Evolutionary conservation across 2,113 vertebrate genomes (phyloP).

Genomic region (Platycercus adscitus): DNA sequence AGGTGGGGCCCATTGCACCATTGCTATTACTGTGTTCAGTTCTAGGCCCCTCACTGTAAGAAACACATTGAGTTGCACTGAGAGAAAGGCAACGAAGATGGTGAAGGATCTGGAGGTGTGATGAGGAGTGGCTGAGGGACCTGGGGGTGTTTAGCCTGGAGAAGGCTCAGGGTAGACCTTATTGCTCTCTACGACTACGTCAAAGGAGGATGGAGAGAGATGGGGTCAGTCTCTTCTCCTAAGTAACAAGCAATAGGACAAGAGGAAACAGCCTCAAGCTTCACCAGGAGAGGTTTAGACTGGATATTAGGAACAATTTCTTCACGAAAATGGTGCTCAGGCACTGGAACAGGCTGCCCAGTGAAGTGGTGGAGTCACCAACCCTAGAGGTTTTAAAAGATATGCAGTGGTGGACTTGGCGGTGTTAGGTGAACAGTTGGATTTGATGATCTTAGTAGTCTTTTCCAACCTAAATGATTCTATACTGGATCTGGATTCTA

Average conservation of each 20-base stretch:
- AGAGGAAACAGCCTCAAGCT: background rate
- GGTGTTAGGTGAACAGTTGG: background rate
- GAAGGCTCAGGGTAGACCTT: background rate
- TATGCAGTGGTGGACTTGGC: background rate
- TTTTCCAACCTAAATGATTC: background rate
- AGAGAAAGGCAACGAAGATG: background rate
- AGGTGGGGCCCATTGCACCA: background rate
- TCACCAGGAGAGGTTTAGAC: background rate
- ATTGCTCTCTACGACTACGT: background rate
- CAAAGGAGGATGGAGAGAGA: background rate
- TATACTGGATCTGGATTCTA: too few species aligned
- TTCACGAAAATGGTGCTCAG: background rate
- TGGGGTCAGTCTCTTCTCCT: background rate
- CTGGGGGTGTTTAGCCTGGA: background rate
- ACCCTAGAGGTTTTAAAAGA: background rate
- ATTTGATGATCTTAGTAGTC: background rate
- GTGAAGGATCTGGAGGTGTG: background rate
- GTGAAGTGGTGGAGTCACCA: background rate
- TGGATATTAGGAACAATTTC: background rate
- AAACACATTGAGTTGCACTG: background rate
- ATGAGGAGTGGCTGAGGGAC: background rate
- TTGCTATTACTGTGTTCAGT: background rate
- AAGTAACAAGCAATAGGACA: background rate
- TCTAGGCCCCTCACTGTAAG: background rate
- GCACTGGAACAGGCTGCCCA: background rate